Evolutionary conservation across 2,888 invertebrate genomes (phyloP).

Genomic region (Scrobipalpa costella): DNA sequence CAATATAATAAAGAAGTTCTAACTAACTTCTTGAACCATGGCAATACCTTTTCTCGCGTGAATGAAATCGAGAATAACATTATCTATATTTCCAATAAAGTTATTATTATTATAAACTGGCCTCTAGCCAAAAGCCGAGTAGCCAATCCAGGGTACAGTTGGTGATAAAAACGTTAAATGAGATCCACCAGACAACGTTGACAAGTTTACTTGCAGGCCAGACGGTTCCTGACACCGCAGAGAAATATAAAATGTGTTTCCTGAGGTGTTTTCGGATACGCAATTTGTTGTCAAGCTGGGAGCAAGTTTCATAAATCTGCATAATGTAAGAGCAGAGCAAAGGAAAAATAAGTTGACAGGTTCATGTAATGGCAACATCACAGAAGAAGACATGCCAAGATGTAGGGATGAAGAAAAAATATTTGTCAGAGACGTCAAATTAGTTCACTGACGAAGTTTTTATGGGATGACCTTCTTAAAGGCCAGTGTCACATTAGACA

Average conservation of each 20-base stretch:
- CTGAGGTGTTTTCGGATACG: constrained; percentile 4
- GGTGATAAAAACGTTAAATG: constrained; percentile 26
- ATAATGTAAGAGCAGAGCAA: no score
- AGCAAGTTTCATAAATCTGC: neutral
- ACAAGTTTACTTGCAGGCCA: constrained; percentile 28
- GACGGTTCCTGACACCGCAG: constrained; percentile 13
- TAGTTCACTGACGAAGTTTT: neutral
- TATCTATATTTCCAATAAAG: neutral
- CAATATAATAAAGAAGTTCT: no score
- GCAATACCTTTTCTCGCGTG: neutral
- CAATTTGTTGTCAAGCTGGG: neutral
- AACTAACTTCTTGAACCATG: no score
- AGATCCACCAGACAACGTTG: constrained; percentile 23
- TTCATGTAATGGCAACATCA: no score
- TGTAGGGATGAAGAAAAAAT: neutral
- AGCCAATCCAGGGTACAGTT: constrained; percentile 4
- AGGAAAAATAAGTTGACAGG: no score
- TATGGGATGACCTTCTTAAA: constrained; percentile 6
- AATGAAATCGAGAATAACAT: neutral
- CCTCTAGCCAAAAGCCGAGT: constrained; percentile 21
- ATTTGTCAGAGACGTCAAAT: neutral
- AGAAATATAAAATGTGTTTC: constrained; percentile 23
- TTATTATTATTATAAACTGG: no score
- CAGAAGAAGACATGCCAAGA: no score
- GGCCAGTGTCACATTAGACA: constrained; percentile 10